Base-by-base conservation (phyloP, 1,140 invertebrate species). In the Scylla paramamosain region DNA sequence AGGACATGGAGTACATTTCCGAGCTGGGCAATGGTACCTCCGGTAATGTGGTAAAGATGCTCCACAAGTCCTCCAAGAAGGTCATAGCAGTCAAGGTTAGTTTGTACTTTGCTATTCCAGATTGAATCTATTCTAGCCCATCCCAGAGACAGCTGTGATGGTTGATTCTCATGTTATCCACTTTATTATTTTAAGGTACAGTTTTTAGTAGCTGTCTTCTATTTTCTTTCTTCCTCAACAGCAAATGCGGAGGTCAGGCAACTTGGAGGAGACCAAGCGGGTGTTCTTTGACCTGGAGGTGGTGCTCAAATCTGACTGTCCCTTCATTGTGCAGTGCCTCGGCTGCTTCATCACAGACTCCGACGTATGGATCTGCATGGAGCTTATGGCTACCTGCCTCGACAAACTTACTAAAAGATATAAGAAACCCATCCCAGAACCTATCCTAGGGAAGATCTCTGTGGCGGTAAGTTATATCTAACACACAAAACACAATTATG, bases 211-310 rank as follows among this genome's bases (percentile, higher is more conserved):
- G 88, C 52, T 84, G n/a, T 95, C 90, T 88, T 93, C 59, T 83
- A 46, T 29, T 16, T 94, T 88, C 84, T 16, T 52, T 95, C 16
- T 59, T 14, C 25, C 83, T n/a, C 92, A 96, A 88, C 97, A 99
- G 98, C 99, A 99, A 98, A 99, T 99, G 99, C 97, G 99, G 95
- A 98, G 99, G 82, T 99, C 99, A 14, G 99, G 99, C 20, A 99
- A 99, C 97, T 98, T 98, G 25, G 99, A 99, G 97, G 99, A 99
- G 97, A 99, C 99, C 95, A 99, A 99, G 97, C 98, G 99, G 96
- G 99, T 99, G 93, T 98, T 99, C 88, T 99, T 99, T 99, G 99
- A 99, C 97, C 97, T 99, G 96, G 99, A 99, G 97, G 99, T 99
- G 52, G 99, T 99, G 52, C 97, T 99, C 16, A 99, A 99, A 96